Evolutionary conservation across 1,140 invertebrate species (phyloP).

Genomic region (Caerostris darwini): DNA sequence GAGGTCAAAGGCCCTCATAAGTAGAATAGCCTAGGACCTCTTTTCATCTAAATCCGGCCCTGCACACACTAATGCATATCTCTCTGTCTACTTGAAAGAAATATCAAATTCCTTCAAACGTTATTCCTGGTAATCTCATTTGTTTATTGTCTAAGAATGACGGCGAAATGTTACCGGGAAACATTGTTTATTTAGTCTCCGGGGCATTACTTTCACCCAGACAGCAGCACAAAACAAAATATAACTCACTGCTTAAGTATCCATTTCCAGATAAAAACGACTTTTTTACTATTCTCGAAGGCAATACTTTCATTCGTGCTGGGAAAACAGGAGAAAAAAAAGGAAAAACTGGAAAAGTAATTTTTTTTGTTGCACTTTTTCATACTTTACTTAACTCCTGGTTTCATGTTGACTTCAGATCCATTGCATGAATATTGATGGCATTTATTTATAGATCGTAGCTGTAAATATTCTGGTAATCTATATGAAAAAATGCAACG

Average conservation of each 20-base stretch:
- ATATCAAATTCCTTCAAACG: not conserved
- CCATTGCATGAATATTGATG: slow-evolving; percentile 35
- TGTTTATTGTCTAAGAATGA: not conserved
- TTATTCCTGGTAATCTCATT: slow-evolving; percentile 31
- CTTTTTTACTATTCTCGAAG: slow-evolving; percentile 15
- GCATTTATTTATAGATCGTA: slow-evolving; percentile 13
- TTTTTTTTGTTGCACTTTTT: not conserved
- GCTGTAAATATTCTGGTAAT: not conserved
- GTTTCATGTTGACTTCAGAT: not conserved
- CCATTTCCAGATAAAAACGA: slow-evolving; percentile 36
- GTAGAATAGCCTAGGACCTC: too few relatives aligned
- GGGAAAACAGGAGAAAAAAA: not conserved
- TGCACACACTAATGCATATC: too few relatives aligned
- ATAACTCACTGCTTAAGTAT: not conserved
- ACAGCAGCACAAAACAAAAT: not conserved
- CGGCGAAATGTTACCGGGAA: not conserved
- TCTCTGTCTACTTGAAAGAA: too few relatives aligned
- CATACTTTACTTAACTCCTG: not conserved
- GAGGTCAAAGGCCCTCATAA: too few relatives aligned
- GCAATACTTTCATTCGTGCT: not conserved
- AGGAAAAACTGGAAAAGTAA: too few relatives aligned
- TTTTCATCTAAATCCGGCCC: too few relatives aligned
- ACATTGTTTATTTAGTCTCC: slow-evolving; percentile 4
- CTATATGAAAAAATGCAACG: not conserved
- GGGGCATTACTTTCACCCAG: not conserved